Base-by-base conservation (phyloP, 30 jellyfish, hydroid and myxozoan species). In the Nemopilema nomurai region DNA sequence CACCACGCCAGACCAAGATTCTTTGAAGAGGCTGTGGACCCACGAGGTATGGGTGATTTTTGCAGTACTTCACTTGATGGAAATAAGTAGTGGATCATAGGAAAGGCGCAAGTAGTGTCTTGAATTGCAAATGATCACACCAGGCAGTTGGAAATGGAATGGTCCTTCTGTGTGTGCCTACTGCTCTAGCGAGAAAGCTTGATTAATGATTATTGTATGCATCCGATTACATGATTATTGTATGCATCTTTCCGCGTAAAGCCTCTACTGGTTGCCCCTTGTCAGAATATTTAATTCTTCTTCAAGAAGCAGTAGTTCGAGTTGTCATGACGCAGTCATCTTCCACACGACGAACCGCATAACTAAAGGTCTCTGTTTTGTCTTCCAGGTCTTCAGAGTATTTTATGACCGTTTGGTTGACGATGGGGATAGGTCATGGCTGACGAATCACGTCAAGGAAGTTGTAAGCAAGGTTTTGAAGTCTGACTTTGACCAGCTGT, bases 351-450 rank as follows among this genome's bases (percentile, higher is more conserved):
- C 74, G 8, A 16, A 71, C 4, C 27, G 13, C 69, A 6, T 29
- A 32, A n/a, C n/a, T n/a, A n/a, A n/a, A 41, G 6, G 6, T 41
- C 13, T 41, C 57, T 13, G 57, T 41, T 41, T 64, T 33, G 33
- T 66, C 24, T 51, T 65, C 27, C 80, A 95, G 99, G 97, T 95
- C 20, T 89, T 87, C 89, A 96, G 99, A 1, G 97, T 95, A 51
- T 95, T 83, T 77, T 95, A 95, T 71, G 99, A 95, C 74, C 99
- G 99, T 32, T 77, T 95, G 50, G 97, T 95, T 22, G 99, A 95
- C 81, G 96, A 86, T 62, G 97, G 71, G 18, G 99, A 95, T 71
- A 96, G 97, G 22, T 28, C 85, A 28, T 95, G 99, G 99, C 86
- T 95, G 31, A 83, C 94, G 20, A 79, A 62, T 81, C 78, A 90